Evolutionary conservation across 2,797 vertebrate genomes (phyloP).

Genomic region (Sebastes goodei): DNA sequence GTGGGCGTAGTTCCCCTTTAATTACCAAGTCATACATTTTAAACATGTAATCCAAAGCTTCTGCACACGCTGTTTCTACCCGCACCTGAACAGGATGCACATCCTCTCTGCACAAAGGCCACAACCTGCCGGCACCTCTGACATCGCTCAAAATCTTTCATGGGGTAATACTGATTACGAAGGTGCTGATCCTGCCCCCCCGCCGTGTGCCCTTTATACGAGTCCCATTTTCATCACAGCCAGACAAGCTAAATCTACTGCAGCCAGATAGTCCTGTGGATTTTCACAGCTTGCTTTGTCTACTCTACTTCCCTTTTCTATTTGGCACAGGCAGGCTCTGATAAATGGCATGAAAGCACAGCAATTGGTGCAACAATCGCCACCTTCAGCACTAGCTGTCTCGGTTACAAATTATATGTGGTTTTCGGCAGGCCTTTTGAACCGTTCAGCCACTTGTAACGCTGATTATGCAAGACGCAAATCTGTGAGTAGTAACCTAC

Average conservation of each 20-base stretch:
- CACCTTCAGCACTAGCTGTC: conserved; percentile 46
- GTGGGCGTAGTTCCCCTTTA: background rate
- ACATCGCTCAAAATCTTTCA: conserved; percentile 35
- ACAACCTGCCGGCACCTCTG: conserved; percentile 45
- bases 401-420: conserved; percentile 25
- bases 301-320: conserved; percentile 64
- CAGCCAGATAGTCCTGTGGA: conserved; percentile 63
- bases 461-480: conserved; percentile 4
- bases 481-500: background rate
- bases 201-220: conserved; percentile 71
- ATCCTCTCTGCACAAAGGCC: conserved; percentile 36
- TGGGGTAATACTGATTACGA: conserved; percentile 48
- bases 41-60: conserved; percentile 7
- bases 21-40: background rate
- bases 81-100: conserved; percentile 36
- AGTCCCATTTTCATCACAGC: conserved; percentile 77
- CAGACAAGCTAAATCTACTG: conserved; percentile 74
- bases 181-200: conserved; percentile 65
- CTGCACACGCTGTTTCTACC: conserved; percentile 8
- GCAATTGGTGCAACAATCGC: conserved; percentile 57
- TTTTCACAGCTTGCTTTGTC: conserved; percentile 72
- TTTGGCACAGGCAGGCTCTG: conserved; percentile 46
- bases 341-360: conserved; percentile 60
- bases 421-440: conserved; percentile 5
- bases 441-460: background rate